phyloP scores from a whole-genome alignment of 1,140 invertebrate genomes.

The Teleopsis dalmanni region DNA sequence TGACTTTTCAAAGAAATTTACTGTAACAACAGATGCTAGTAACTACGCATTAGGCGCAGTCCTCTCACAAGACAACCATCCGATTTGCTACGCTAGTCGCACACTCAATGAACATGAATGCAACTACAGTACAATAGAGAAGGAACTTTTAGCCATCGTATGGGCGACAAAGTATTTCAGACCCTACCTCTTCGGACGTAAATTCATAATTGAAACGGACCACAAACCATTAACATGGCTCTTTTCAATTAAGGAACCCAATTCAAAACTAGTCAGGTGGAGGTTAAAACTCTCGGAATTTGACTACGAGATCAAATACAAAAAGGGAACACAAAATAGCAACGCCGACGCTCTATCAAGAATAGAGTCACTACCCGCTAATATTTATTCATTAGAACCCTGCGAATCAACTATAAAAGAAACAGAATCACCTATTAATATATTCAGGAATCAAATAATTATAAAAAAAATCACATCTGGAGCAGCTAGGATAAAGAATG shows the following conservation, averaged over 20 bases:
- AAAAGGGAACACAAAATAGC: conserved; percentile 17
- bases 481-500: no score
- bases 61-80: conserved; percentile 13
- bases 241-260: conserved; percentile 15
- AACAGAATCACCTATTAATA: no score
- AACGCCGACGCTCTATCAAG: conserved; percentile 18
- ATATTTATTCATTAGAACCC: neutral
- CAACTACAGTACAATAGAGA: conserved; percentile 20
- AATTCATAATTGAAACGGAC: conserved; percentile 15
- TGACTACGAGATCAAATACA: conserved; percentile 17
- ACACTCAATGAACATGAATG: conserved; percentile 18
- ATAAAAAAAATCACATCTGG: no score
- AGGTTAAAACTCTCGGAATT: conserved; percentile 17
- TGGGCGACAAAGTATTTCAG: conserved; percentile 45
- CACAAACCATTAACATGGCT: conserved; percentile 17
- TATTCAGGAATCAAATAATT: no score
- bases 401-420: neutral
- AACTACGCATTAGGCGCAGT: conserved; percentile 17
- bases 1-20: conserved; percentile 17
- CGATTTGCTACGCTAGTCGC: conserved; percentile 15
- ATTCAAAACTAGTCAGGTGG: conserved; percentile 14
- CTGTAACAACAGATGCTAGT: conserved; percentile 19
- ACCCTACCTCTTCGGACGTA: conserved; percentile 15
- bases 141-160: conserved; percentile 27
- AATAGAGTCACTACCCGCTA: conserved; percentile 1